Evolutionary conservation across 64 coral and sea anemone species (phyloP), one percentile per base, ranked within the genome.

Genomic region (Astreopora myriophthalma): DNA sequence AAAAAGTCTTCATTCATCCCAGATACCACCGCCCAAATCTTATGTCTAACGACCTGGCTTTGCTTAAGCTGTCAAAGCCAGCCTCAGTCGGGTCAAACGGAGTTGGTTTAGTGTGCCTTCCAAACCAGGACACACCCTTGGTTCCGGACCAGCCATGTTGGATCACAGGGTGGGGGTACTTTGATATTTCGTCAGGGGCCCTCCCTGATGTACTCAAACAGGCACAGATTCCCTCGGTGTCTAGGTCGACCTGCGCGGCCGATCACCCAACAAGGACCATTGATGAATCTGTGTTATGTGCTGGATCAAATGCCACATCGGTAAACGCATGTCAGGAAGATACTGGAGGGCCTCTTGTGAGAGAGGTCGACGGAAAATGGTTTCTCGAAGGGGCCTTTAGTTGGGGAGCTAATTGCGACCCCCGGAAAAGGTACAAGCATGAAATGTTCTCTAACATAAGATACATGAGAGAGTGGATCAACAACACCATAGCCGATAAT

Each of bases 361-460:
- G 87, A 23, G 74, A 89, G 38, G 20, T 65, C 74, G 35, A 22
- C 2, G 87, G 87, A 27, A 89, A 79, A 79, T 89, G 87, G 87
- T 89, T 68, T 60, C 73, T 89, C 34, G 75, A 89, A 79, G 87
- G 87, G n/a, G 71, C 61, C 5, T 63, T 74, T 28, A 89, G 87
- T 37, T 76, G 71, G 48, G 74, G 87, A 19, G 75, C 87, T 23
- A 25, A 89, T 8, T 79, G 87, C 44, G 37, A 89, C 0, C 74
- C 74, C 12, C 10, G 34, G 16, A 75, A 89, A 63, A 17, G 22
- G 19, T 65, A 73, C 14, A 89, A 80, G 57, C 57, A 74, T 90
- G 57, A 66, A 3, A 76, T 90, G 55, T 90, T 65, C 26, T 79
- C 88, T 30, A 90, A 90, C 17, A 80, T 90, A 48, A 90, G 88